Evolutionary conservation across 1,140 invertebrate genomes (phyloP).

Genomic region (Drosophila busckii): DNA sequence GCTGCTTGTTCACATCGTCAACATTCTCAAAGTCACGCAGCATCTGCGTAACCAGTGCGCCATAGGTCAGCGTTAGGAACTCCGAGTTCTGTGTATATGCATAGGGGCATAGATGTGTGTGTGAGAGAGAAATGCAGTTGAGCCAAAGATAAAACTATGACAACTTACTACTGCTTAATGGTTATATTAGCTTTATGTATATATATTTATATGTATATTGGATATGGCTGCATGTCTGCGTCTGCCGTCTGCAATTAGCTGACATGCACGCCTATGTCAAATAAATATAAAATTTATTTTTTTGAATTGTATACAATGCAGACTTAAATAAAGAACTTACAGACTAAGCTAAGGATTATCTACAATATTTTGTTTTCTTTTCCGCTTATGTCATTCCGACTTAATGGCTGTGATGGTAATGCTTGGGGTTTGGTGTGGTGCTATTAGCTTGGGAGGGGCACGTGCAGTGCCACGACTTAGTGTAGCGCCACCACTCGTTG

Average conservation of each 20-base stretch:
- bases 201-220: too few relatives aligned
- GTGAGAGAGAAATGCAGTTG: constrained; percentile 18
- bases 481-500: constrained; percentile 39
- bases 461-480: constrained; percentile 50
- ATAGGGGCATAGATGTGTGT: constrained; percentile 12
- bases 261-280: constrained; percentile 25
- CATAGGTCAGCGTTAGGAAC: constrained; percentile 98
- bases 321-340: constrained; percentile 17
- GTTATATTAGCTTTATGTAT: too few relatives aligned
- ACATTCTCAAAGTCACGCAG: constrained; percentile 98
- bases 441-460: constrained; percentile 69
- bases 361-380: constrained; percentile 9
- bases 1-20: constrained; percentile 96
- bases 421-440: constrained; percentile 73
- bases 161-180: too few relatives aligned
- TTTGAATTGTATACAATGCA: constrained; percentile 30
- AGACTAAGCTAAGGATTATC: constrained; percentile 27
- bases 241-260: too few relatives aligned
- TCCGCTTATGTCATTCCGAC: constrained; percentile 35
- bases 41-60: constrained; percentile 97
- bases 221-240: too few relatives aligned
- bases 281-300: constrained; percentile 53
- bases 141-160: constrained; percentile 9
- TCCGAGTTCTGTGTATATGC: constrained; percentile 90
- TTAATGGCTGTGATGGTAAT: constrained; percentile 77